A percentile compares a stretch with the other conserved stretches of the same genome.
phyloP scores from a whole-genome alignment of 2,888 invertebrate species.

The Blera fallax region DNA sequence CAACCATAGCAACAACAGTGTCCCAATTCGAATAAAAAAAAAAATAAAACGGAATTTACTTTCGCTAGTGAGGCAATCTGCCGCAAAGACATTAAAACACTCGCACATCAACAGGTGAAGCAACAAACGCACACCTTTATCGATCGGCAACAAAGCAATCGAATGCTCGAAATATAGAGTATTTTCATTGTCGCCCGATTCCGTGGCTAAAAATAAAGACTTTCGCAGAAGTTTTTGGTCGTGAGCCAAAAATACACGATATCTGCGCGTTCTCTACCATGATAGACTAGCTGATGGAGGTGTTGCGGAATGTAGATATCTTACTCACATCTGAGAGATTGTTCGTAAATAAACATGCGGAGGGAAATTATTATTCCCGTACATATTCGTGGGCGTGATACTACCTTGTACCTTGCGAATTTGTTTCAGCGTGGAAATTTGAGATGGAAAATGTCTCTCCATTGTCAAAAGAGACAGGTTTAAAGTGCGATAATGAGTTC shows the following conservation, averaged over 20 bases:
- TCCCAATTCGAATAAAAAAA: conserved; percentile 8
- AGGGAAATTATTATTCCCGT: not conserved
- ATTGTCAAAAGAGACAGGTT: not conserved
- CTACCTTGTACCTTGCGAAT: conserved; percentile 12
- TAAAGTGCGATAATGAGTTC: not conserved
- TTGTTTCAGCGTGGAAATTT: conserved; percentile 13
- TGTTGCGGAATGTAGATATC: conserved; percentile 49
- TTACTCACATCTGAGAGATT: conserved; percentile 49
- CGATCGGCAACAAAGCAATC: conserved; percentile 39
- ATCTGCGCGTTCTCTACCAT: conserved; percentile 27
- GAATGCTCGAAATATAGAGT: conserved; percentile 18
- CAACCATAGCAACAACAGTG: conserved; percentile 13
- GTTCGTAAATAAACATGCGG: conserved; percentile 38
- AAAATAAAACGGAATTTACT: conserved; percentile 28
- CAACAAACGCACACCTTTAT: conserved; percentile 15
- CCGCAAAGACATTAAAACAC: conserved; percentile 6
- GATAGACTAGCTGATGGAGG: conserved; percentile 1
- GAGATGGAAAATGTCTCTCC: conserved; percentile 14
- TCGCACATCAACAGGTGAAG: conserved; percentile 59
- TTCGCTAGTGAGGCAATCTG: conserved; percentile 13
- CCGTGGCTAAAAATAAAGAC: conserved; percentile 43
- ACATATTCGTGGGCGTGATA: not conserved
- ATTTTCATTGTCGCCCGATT: conserved; percentile 62
- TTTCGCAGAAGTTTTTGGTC: conserved; percentile 34
- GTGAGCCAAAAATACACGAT: conserved; percentile 43